A percentile compares a stretch with the other conserved stretches of the same genome.
phyloP scores from a whole-genome alignment of 2,797 vertebrate species.

The Acipenser transmontanus region DNA sequence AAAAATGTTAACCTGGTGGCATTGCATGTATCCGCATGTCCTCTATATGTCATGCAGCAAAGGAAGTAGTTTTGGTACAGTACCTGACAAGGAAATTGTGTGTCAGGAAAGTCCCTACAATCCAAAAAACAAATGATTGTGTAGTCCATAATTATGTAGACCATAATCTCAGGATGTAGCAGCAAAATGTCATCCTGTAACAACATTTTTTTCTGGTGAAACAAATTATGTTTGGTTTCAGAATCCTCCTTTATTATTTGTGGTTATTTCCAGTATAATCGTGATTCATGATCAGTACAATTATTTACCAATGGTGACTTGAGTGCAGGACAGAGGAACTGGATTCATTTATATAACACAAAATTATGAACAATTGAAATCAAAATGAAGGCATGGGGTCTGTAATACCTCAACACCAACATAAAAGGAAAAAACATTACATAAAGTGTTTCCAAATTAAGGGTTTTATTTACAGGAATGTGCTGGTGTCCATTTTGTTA shows the following conservation, averaged over 20 bases:
- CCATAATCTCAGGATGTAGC: neutral
- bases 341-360: no score
- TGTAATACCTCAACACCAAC: neutral
- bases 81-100: neutral
- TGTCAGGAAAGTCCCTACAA: neutral
- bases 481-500: constrained; percentile 24
- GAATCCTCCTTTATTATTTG: neutral
- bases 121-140: no score
- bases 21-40: neutral
- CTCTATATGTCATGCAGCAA: neutral
- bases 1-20: constrained; percentile 1
- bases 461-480: constrained; percentile 2
- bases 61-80: neutral
- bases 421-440: neutral
- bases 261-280: neutral
- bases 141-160: neutral
- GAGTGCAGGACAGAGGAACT: no score
- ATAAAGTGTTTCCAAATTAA: neutral
- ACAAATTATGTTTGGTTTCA: neutral
- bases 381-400: no score
- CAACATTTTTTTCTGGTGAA: neutral
- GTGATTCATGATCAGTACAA: no score
- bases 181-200: neutral
- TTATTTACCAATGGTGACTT: no score
- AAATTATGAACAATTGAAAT: neutral